A percentile compares a stretch with the other conserved stretches of the same genome.
Conservation (phyloP, 2,113 vertebrate species). For the Sylvilagus bachmani region DNA sequence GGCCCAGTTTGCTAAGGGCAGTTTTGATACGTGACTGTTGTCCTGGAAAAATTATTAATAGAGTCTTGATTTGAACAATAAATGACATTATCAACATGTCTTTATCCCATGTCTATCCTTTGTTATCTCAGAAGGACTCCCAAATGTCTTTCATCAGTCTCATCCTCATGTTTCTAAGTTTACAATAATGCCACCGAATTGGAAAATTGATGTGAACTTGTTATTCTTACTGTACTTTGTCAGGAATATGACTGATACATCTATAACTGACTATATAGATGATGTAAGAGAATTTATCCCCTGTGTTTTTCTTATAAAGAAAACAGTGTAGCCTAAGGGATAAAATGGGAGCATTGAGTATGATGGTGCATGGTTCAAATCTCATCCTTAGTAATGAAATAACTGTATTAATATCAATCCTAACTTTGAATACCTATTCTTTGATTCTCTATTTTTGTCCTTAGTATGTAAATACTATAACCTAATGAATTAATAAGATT, state of each 20-base stretch:
- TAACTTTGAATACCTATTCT: neutral
- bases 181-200: neutral
- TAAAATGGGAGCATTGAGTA: neutral
- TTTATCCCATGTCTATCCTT: neutral
- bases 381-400: slow-evolving; percentile 11
- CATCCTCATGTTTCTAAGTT: slow-evolving; percentile 23
- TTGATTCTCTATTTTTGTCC: neutral
- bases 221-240: neutral
- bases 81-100: neutral
- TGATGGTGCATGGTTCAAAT: neutral
- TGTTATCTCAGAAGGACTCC: neutral
- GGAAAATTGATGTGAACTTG: slow-evolving; percentile 15
- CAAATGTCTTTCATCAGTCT: neutral
- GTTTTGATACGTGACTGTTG: neutral
- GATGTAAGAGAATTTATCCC: neutral
- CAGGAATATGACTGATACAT: neutral
- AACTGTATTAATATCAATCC: slow-evolving; percentile 3
- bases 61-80: neutral
- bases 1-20: neutral
- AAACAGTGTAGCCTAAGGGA: neutral
- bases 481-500: neutral
- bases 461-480: neutral
- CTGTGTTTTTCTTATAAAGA: neutral
- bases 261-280: neutral
- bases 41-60: slow-evolving; percentile 11